A percentile compares a stretch with the other conserved stretches of the same genome.
Evolutionary conservation across 2,888 invertebrate genomes (phyloP).

Genomic region (Seira ritae): DNA sequence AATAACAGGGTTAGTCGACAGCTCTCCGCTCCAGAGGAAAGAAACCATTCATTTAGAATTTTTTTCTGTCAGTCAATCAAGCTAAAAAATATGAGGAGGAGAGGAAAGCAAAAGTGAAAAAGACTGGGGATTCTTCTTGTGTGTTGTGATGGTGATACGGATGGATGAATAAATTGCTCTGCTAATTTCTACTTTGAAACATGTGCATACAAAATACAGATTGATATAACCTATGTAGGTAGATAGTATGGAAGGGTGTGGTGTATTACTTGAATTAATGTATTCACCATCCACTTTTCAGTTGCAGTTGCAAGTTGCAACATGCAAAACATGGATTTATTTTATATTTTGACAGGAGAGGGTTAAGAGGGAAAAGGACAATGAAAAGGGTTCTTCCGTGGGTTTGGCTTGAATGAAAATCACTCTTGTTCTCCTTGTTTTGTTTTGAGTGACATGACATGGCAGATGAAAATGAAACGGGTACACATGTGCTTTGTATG

Average conservation of each 20-base stretch:
- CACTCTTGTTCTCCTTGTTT: neutral
- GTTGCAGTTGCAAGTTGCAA: too few species aligned
- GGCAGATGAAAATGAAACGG: conserved; percentile 36
- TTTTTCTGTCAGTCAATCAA: conserved; percentile 57
- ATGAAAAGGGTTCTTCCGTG: neutral
- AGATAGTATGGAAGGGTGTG: conserved; percentile 38
- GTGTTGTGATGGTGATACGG: too few species aligned
- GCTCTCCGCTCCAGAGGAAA: conserved; percentile 27
- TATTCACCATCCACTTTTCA: neutral
- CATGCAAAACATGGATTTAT: too few species aligned
- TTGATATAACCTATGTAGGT: neutral
- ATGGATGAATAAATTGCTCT: conserved; percentile 52
- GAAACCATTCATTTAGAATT: conserved; percentile 57
- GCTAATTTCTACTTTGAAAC: conserved; percentile 44
- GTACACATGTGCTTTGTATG: conserved; percentile 19
- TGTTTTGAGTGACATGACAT: conserved; percentile 49
- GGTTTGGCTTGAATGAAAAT: neutral
- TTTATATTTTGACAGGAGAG: neutral
- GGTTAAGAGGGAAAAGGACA: neutral
- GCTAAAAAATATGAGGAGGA: conserved; percentile 29
- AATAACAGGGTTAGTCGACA: conserved; percentile 57
- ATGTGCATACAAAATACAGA: neutral
- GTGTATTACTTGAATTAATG: neutral
- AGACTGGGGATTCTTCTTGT: too few species aligned
- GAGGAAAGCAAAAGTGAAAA: conserved; percentile 42